Conservation (phyloP, 2,797 vertebrate species). For the Phoxinus dragarum region DNA sequence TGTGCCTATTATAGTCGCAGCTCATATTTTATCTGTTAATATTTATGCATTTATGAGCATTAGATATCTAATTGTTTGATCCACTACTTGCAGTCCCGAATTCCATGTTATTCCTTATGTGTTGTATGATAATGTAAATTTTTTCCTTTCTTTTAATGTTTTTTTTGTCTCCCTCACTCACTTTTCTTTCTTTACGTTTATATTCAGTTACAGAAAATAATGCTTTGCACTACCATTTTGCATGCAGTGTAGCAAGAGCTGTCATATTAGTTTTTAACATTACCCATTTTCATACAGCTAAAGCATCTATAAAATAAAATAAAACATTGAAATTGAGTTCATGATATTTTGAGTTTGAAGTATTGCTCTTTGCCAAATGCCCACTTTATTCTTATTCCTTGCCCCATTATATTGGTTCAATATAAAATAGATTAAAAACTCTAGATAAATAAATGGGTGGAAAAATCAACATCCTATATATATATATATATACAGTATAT, state of each 20-base stretch:
- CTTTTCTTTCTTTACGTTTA: background rate
- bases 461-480: background rate
- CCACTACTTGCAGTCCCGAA: background rate
- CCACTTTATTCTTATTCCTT: background rate
- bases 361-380: background rate
- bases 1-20: background rate
- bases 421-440: background rate
- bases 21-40: slow-evolving; percentile 26
- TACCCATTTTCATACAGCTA: background rate
- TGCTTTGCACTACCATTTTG: background rate
- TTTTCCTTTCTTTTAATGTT: background rate
- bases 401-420: background rate
- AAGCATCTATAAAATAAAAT: slow-evolving; percentile 13
- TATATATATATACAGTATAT: no score
- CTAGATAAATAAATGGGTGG: no score
- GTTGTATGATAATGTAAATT: slow-evolving; percentile 14
- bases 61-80: slow-evolving; percentile 7
- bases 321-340: slow-evolving; percentile 3
- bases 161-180: background rate
- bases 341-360: background rate
- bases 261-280: slow-evolving; percentile 13
- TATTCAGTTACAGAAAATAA: background rate
- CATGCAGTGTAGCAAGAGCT: slow-evolving; percentile 15
- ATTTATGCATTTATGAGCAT: background rate
- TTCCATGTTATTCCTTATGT: background rate